phyloP scores from a whole-genome alignment of 2,113 vertebrate genomes.

The Suricata suricatta region DNA sequence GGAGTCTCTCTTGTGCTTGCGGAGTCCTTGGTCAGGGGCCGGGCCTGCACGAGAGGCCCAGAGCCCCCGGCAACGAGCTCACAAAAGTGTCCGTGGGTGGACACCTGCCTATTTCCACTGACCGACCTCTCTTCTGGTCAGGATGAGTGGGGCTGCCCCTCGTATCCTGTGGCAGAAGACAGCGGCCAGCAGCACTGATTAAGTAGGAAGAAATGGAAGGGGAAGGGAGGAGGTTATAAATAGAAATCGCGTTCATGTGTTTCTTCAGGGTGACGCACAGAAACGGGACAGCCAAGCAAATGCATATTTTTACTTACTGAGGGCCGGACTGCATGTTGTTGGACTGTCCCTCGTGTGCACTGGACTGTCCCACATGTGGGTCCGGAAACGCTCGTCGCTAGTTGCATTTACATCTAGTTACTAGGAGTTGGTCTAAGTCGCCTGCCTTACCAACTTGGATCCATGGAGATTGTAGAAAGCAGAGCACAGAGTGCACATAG shows the following conservation, averaged over 20 bases:
- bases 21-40: accelerated
- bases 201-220: no score
- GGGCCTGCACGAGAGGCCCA: not conserved
- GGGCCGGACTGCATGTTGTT: not conserved
- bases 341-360: not conserved
- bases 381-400: not conserved
- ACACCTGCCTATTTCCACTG: not conserved
- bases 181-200: accelerated
- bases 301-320: not conserved
- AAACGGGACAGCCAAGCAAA: accelerated
- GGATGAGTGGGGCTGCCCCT: accelerated
- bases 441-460: not conserved
- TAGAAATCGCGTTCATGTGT: accelerated
- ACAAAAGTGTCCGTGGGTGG: accelerated
- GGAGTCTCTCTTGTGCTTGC: not conserved
- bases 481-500: accelerated
- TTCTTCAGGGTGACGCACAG: accelerated
- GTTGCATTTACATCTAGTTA: not conserved
- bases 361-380: accelerated
- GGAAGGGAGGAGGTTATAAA: no score
- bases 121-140: not conserved
- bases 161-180: not conserved
- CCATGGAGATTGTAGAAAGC: accelerated
- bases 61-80: not conserved
- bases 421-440: no score